Evolutionary conservation across 2,888 invertebrate genomes (phyloP).

Genomic region (Latrodectus elegans): DNA sequence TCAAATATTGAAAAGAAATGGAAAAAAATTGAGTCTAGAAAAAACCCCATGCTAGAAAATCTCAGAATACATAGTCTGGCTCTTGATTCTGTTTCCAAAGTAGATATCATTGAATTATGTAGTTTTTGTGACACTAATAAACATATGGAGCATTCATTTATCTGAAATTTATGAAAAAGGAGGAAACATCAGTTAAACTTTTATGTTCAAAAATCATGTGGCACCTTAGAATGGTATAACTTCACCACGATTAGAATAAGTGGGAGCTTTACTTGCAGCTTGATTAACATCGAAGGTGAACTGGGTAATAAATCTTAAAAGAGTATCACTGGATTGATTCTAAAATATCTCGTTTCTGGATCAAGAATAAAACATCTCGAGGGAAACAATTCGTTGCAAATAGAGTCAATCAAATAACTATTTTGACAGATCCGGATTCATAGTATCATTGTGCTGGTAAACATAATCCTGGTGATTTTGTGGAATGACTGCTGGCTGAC

Average conservation of each 20-base stretch:
- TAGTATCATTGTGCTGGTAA: background rate
- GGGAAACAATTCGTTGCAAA: slow-evolving; percentile 13
- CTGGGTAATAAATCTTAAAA: background rate
- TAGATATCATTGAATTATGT: background rate
- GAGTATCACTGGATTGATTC: background rate
- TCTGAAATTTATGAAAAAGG: no score
- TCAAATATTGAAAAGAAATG: slow-evolving; percentile 1
- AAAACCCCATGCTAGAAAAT: background rate
- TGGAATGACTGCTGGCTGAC: background rate
- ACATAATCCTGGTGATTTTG: background rate
- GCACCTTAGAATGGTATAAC: no score
- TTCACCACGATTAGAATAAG: no score
- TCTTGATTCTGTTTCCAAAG: background rate
- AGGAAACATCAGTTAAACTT: no score
- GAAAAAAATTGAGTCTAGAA: background rate
- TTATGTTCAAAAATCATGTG: no score
- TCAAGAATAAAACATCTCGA: background rate
- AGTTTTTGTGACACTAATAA: background rate
- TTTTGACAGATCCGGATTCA: background rate
- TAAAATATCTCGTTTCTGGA: background rate
- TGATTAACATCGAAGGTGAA: no score
- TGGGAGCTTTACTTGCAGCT: no score
- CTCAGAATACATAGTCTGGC: background rate
- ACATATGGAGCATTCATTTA: background rate
- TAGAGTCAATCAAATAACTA: background rate